Evolutionary conservation across 1,140 invertebrate genomes (phyloP).

Genomic region (Tetramorium alpestre): DNA sequence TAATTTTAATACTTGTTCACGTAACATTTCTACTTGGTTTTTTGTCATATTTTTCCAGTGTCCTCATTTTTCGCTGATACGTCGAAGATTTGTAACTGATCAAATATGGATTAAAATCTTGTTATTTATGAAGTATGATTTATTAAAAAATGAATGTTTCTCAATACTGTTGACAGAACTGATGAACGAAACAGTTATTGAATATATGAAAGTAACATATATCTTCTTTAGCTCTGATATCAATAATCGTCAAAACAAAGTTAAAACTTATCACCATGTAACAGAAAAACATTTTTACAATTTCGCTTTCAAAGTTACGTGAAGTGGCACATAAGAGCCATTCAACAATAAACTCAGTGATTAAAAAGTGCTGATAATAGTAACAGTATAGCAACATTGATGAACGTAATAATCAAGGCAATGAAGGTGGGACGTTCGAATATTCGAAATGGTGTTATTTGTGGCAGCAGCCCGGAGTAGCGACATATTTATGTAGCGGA

Average conservation of each 20-base stretch:
- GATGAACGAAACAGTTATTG: background rate
- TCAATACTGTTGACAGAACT: slow-evolving; percentile 10
- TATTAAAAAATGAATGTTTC: slow-evolving; percentile 2
- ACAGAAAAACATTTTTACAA: background rate
- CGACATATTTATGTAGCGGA: slow-evolving; percentile 12
- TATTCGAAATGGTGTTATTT: background rate
- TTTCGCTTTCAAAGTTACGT: background rate
- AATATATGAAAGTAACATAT: background rate
- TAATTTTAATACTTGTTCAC: slow-evolving; percentile 11
- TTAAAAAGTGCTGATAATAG: background rate
- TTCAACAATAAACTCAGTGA: background rate
- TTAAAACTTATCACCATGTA: background rate
- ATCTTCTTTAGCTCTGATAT: background rate
- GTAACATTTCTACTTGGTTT: background rate
- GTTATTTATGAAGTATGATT: slow-evolving; percentile 9
- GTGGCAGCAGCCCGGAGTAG: background rate
- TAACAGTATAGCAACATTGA: background rate
- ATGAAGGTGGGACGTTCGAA: background rate
- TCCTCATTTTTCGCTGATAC: background rate
- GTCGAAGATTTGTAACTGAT: background rate
- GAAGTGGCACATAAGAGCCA: background rate
- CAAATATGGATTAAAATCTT: slow-evolving; percentile 25
- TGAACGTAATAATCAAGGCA: background rate
- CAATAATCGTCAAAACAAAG: background rate
- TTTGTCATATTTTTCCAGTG: background rate